A percentile compares a stretch with the other conserved stretches of the same genome.
These are phyloP conservation scores for Pterostichus madidus DNA, from an alignment of 2,888 invertebrate species.

Conservation along the genomic window DNA sequence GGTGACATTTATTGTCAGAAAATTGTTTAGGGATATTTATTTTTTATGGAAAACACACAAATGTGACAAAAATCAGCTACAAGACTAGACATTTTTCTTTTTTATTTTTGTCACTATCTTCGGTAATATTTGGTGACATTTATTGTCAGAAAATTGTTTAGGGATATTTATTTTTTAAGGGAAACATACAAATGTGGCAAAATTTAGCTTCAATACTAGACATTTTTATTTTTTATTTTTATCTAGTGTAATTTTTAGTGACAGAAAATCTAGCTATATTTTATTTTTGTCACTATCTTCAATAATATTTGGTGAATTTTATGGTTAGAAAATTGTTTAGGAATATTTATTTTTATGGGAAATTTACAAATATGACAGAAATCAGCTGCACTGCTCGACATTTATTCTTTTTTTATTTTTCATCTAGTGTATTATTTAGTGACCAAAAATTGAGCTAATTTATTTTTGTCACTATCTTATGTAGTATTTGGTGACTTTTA, in stretches of 20 bases:
- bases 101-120: not conserved
- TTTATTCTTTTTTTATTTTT: too few species aligned
- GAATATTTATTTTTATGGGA: not conserved
- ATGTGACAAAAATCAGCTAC: not conserved
- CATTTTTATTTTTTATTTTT: too few species aligned
- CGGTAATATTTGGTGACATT: conserved; percentile 6
- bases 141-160: not conserved
- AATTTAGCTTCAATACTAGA: too few species aligned
- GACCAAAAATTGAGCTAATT: too few species aligned
- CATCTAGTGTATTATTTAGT: too few species aligned
- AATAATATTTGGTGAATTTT: conserved; percentile 5
- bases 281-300: not conserved
- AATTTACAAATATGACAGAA: not conserved
- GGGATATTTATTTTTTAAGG: not conserved
- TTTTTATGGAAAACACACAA: too few species aligned
- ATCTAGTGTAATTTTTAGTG: too few species aligned
- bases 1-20: not conserved
- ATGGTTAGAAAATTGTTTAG: not conserved
- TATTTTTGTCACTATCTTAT: too few species aligned
- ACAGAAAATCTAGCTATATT: too few species aligned
- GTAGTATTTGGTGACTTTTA: too few species aligned
- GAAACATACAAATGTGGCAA: not conserved
- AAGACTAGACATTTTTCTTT: too few species aligned
- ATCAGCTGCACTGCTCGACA: too few species aligned
- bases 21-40: not conserved